phyloP scores from a whole-genome alignment of 2,888 invertebrate species.

The Cabera pusaria region DNA sequence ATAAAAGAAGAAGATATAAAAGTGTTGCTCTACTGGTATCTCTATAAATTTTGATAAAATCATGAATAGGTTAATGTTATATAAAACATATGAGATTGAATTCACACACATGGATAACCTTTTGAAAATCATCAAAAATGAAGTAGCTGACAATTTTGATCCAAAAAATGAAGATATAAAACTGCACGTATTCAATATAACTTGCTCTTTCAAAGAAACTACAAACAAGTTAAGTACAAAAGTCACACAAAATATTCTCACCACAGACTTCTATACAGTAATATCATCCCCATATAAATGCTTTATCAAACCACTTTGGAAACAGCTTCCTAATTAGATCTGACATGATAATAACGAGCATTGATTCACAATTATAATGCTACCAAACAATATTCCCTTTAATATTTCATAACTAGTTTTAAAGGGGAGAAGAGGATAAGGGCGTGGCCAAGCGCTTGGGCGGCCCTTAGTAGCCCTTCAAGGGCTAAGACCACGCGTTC shows the following conservation, averaged over 20 bases:
- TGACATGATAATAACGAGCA: constrained; percentile 78
- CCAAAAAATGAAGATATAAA: too few relatives aligned
- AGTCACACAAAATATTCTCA: constrained; percentile 13
- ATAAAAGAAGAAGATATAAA: too few relatives aligned
- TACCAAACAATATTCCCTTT: constrained; percentile 59
- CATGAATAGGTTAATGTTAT: too few relatives aligned
- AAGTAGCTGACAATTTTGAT: too few relatives aligned
- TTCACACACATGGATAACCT: too few relatives aligned
- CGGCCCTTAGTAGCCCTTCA: constrained; percentile 16
- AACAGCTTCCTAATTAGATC: constrained; percentile 61
- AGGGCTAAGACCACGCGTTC: constrained; percentile 59
- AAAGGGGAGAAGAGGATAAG: constrained; percentile 41
- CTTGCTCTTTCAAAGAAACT: not conserved
- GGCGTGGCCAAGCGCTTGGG: constrained; percentile 56
- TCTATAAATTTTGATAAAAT: too few relatives aligned
- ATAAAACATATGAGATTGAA: too few relatives aligned
- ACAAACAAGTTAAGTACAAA: too few relatives aligned
- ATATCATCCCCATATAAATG: constrained; percentile 31
- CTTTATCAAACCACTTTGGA: constrained; percentile 59
- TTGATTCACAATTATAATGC: constrained; percentile 71
- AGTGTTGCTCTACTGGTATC: too few relatives aligned
- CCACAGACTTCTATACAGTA: constrained; percentile 27
- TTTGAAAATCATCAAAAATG: too few relatives aligned
- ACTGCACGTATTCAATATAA: too few relatives aligned
- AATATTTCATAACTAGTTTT: constrained; percentile 72